Evolutionary conservation across 2,797 vertebrate genomes (phyloP), one percentile per base, ranked within the genome.

Genomic region (Onychomys torridus): DNA sequence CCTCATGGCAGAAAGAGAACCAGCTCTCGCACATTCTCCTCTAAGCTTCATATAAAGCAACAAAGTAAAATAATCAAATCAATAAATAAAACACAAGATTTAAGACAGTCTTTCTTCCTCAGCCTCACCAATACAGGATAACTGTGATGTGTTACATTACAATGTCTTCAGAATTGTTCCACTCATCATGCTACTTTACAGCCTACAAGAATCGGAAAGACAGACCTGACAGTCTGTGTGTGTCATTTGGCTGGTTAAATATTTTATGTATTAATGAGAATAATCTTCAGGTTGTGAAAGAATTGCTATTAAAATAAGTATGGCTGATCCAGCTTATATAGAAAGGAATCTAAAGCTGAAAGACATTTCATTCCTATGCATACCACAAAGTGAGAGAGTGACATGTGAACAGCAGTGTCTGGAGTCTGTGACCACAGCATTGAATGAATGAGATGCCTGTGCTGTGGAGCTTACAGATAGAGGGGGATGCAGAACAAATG

Each of bases 221-320:
- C 67, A 71, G 67, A 40, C n/a, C 23, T 59, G 34, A 43, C 21
- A 49, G 4, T 8, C 21, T 91, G 46, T 82, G 46, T 0, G 0
- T 57, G 79, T 49, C 37, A 75, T 71, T n/a, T 76, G 49, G n/a
- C 32, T 94, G 21, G 37, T 37, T 83, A 21, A 55, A 63, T 11
- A 7, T 76, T 17, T 69, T 91, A 61, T 67, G 91, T 37, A 2
- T 92, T 73, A 77, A 14, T 71, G 14, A 49, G 85, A 86, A 75
- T 69, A 25, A 94, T 69, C 77, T 89, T 96, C 27, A 57, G 49
- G 94, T 40, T 94, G 84, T 63, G 46, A 83, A n/a, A 10, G 21
- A 13, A 67, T 81, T 84, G 6, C 32, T 73, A 23, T 11, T 59
- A 95, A 93, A 93, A 63, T 61, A 81, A 43, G 10, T n/a, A 73